Evolutionary conservation across 2,113 vertebrate species (phyloP).

Genomic region (Oreochromis niloticus): DNA sequence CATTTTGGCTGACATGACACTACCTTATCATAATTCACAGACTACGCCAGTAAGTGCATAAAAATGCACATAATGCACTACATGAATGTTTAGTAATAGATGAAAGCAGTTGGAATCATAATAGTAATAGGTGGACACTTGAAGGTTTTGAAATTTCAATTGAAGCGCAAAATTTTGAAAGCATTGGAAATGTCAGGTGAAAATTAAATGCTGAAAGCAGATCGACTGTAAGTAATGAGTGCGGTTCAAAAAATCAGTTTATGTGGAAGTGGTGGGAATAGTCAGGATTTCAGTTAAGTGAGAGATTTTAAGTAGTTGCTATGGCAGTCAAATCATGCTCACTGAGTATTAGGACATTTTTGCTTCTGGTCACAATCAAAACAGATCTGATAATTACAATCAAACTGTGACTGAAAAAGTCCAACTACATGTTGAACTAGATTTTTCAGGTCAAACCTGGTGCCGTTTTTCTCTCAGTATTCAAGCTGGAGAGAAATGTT

Average conservation of each 20-base stretch:
- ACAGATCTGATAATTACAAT: not conserved
- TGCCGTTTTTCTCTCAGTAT: not conserved
- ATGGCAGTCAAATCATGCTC: not conserved
- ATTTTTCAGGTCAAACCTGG: not conserved
- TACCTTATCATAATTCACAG: not conserved
- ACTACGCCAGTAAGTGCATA: fast-evolving
- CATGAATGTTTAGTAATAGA: not conserved
- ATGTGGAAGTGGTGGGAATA: not conserved
- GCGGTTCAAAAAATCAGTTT: not conserved
- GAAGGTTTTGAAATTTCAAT: not conserved
- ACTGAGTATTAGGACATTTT: not conserved
- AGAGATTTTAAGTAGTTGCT: not conserved
- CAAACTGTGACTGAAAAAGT: not conserved
- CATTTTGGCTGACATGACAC: not conserved
- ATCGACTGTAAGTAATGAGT: not conserved
- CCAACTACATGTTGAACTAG: not conserved
- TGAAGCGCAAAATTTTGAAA: not conserved
- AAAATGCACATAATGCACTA: not conserved
- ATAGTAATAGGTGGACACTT: not conserved
- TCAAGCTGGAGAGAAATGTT: not conserved
- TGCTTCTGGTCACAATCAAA: not conserved
- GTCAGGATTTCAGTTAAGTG: not conserved
- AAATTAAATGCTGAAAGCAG: not conserved
- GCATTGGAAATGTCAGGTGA: not conserved
- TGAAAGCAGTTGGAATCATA: not conserved